Base-by-base conservation (phyloP, 2,888 invertebrate species). In the Melinaea marsaeus region DNA sequence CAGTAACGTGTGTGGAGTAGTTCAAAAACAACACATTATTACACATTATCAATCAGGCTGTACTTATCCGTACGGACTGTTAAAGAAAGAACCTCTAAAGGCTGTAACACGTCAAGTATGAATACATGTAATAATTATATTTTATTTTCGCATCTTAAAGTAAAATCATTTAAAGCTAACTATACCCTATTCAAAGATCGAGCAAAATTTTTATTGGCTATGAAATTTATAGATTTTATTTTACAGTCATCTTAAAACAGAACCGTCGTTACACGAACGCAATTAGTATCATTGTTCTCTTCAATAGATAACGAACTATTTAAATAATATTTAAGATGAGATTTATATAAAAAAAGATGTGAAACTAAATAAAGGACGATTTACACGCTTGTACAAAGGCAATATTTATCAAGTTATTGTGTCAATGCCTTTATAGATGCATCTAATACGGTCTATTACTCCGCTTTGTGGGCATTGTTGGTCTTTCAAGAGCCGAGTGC, bases 321-420 rank as follows among this genome's bases (percentile, higher is more conserved):
- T 7, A 51, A 51, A 22, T 48, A 6, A 22, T 11, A 7, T 32
- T 51, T 35, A 34, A 59, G 33, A 37, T 37, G 51, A 51, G 22
- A 45, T 47, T 35, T 35, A 62, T 22, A 62, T 47, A 56, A 47
- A 35, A 45, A 58, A 62, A 58, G 58, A 58, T 58, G 55, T 46
- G 58, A 58, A 35, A 34, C 48, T 61, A 45, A 47, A 46, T 57
- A 62, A 58, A 64, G 59, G 60, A 61, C 62, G 65, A 63, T 65
- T 65, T 66, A 60, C 58, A 66, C 67, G 67, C 71, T 68, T 65
- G 45, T 55, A 56, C 55, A 63, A 63, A 58, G 42, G 74, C 74
- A 81, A 80, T 85, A 85, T 86, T 85, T 84, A 85, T 84, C 83
- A 81, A 80, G 78, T 78, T 77, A 80, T 82, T 82, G 83, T 84